Base-by-base conservation (phyloP, 2,888 invertebrate species). In the Coelinius sp. region DNA sequence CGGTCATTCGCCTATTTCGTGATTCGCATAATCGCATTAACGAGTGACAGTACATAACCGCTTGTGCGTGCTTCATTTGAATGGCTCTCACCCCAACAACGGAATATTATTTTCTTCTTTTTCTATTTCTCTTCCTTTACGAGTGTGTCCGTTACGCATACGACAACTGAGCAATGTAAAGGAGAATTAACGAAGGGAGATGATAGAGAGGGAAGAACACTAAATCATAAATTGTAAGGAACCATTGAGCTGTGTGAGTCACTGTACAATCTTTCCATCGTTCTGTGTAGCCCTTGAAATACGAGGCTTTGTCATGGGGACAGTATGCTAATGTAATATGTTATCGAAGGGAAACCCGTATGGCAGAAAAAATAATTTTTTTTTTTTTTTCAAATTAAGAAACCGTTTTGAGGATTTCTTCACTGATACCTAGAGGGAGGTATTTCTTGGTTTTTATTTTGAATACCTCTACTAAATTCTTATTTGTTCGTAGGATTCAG, bases 1-100 rank as follows among this genome's bases (percentile, higher is more conserved):
- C 63, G 63, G 63, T 41, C 63, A 63, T 63, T 63, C 41, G 38
- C 41, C 41, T 24, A 63, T 41, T n/a, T 63, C 63, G 63, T 63
- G 63, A 63, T 63, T 24, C 41, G 63, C 38, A 63, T 63, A 63
- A 63, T 41, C 41, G 41, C 63, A 41, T 41, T 41, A 41, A 35
- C 20, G 20, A 41, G 41, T 63, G 63, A 63, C 63, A 63, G 31
- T 17, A 56, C 56, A 27, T 59, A 59, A 59, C 59, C 35, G 59
- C 31, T 20, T 59, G 20, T 59, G 59, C 59, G 59, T 59, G 59
- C 59, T 59, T 59, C 59, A 59, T 59, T 59, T 59, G 35, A 59
- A 59, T 59, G 59, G 17, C 8, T 20, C 20, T 12, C 24, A 2
- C n/a, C 10, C 14, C 53, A 53, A 25, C 53, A 53, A 25, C 27